These are phyloP conservation scores for Caenorhabditis sp. DNA, from an alignment of 2,888 invertebrate species.

Conservation along the genomic window DNA sequence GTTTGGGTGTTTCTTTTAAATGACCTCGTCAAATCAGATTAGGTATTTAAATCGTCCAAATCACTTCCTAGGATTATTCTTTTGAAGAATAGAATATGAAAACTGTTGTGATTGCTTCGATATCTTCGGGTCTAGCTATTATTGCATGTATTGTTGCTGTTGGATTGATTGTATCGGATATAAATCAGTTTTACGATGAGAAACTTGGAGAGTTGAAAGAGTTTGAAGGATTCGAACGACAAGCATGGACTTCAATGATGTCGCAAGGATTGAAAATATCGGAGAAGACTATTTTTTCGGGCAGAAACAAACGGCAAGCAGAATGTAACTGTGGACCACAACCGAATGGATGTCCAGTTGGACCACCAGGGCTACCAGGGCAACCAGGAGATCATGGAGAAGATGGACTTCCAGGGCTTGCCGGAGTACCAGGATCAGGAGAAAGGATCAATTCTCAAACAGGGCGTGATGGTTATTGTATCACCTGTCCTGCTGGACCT, in stretches of 20 bases:
- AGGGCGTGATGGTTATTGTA: constrained; percentile 34
- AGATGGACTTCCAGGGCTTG: constrained; percentile 32
- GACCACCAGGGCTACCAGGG: constrained; percentile 51
- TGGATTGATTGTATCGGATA: constrained; percentile 47
- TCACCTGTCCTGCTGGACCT: constrained; percentile 41
- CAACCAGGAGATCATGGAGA: constrained; percentile 45
- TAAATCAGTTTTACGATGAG: neutral
- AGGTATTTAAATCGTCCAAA: too few species aligned
- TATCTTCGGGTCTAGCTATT: constrained; percentile 39
- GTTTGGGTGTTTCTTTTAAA: too few species aligned
- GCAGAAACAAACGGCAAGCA: constrained; percentile 48
- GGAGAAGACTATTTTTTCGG: constrained; percentile 13
- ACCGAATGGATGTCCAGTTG: constrained; percentile 46
- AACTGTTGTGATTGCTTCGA: constrained; percentile 34
- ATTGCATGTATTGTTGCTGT: constrained; percentile 37
- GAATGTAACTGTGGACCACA: constrained; percentile 50
- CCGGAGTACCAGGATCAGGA: constrained; percentile 43
- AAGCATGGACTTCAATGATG: constrained; percentile 38
- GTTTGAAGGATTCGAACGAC: constrained; percentile 35
- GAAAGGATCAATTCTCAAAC: too few species aligned
- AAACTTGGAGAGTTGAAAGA: constrained; percentile 32
- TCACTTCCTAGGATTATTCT: too few species aligned
- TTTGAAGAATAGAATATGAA: too few species aligned
- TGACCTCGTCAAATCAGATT: too few species aligned
- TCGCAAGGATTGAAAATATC: neutral